Evolutionary conservation across 2,113 vertebrate genomes (phyloP).

Genomic region (Melanerpes aurifrons): DNA sequence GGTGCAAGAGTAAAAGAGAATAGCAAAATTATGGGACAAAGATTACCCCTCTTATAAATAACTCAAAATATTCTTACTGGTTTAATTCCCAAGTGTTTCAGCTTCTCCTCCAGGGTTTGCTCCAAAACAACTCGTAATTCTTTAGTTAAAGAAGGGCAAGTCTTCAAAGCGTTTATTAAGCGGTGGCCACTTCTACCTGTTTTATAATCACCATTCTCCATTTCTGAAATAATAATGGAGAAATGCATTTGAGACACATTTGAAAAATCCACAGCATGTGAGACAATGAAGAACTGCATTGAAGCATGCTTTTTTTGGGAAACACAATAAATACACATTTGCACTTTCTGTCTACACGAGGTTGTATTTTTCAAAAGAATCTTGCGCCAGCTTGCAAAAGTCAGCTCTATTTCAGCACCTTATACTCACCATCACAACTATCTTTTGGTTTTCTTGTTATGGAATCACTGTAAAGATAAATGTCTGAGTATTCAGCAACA

Average conservation of each 20-base stretch:
- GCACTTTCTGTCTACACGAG: neutral
- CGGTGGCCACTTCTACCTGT: constrained; percentile 65
- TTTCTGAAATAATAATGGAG: constrained; percentile 74
- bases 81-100: constrained; percentile 86
- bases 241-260: neutral
- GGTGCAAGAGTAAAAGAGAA: neutral
- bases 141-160: constrained; percentile 78
- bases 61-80: constrained; percentile 76
- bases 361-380: neutral
- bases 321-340: neutral
- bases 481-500: neutral
- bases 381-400: neutral
- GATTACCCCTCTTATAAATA: neutral
- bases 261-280: neutral
- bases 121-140: constrained; percentile 83
- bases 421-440: neutral
- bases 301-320: neutral
- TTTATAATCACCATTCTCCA: constrained; percentile 68
- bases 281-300: neutral
- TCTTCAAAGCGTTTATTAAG: constrained; percentile 74
- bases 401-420: neutral
- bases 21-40: neutral
- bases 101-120: constrained; percentile 79
- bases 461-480: neutral
- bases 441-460: neutral